A percentile compares a stretch with the other conserved stretches of the same genome.
phyloP scores from a whole-genome alignment of 1,140 invertebrate species.

The Bombus soroeensis region DNA sequence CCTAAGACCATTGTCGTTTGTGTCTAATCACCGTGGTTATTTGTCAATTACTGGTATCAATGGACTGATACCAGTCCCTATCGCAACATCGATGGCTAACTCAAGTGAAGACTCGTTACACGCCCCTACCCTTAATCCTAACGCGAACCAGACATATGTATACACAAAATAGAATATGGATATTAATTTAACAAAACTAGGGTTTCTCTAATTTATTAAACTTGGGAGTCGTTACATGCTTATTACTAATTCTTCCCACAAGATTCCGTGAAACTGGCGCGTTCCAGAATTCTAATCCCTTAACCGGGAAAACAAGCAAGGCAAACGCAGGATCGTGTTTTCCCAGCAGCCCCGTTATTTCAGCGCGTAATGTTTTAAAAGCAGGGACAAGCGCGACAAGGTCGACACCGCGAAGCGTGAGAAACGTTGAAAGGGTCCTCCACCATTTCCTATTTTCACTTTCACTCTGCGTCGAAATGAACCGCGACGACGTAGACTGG shows the following conservation, averaged over 20 bases:
- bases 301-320: not conserved
- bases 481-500: not conserved
- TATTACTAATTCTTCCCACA: not conserved
- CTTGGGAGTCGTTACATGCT: too few relatives aligned
- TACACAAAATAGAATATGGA: too few relatives aligned
- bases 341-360: not conserved
- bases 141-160: too few relatives aligned
- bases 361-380: constrained; percentile 5
- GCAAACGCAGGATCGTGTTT: not conserved
- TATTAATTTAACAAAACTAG: too few relatives aligned
- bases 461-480: constrained; percentile 9
- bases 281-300: not conserved
- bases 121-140: too few relatives aligned
- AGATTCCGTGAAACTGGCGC: not conserved
- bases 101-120: too few relatives aligned
- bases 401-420: not conserved
- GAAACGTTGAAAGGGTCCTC: not conserved
- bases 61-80: too few relatives aligned
- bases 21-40: too few relatives aligned
- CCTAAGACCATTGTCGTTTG: too few relatives aligned
- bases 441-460: constrained; percentile 8
- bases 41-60: too few relatives aligned
- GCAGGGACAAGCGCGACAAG: not conserved
- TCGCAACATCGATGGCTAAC: too few relatives aligned
- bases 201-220: too few relatives aligned